Conservation (phyloP, 2,113 vertebrate species). For the Oenanthe oenanthe region DNA sequence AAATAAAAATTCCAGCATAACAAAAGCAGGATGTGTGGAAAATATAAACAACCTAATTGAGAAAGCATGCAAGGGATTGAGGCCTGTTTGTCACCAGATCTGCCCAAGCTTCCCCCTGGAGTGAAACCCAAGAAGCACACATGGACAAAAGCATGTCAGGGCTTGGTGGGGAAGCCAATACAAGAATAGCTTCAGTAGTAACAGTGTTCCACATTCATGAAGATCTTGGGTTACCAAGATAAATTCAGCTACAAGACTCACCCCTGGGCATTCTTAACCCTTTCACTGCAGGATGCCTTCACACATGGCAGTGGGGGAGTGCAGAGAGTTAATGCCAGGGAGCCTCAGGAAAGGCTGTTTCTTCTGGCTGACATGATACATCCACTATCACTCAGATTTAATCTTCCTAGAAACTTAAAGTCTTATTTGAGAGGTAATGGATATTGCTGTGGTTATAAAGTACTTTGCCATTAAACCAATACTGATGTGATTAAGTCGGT, state of each 20-base stretch:
- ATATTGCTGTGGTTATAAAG: not conserved
- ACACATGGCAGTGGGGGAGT: accelerated
- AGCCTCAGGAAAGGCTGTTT: not conserved
- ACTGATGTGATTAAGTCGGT: not conserved
- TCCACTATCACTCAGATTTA: not conserved
- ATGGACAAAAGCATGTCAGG: constrained; percentile 68
- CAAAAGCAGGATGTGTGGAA: constrained; percentile 18
- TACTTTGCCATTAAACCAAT: not conserved
- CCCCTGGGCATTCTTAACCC: constrained; percentile 63
- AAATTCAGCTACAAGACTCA: constrained; percentile 61
- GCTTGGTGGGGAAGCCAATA: constrained; percentile 66
- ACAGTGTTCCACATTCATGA: constrained; percentile 54
- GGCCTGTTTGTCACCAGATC: constrained; percentile 70
- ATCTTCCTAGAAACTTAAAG: not conserved
- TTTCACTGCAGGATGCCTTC: not conserved
- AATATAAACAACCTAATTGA: constrained; percentile 36
- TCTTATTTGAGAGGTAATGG: not conserved
- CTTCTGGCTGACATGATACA: not conserved
- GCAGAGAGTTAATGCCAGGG: not conserved
- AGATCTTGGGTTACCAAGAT: constrained; percentile 67
- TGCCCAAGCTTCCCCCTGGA: constrained; percentile 48
- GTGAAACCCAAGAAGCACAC: constrained; percentile 59
- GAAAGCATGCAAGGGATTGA: constrained; percentile 13
- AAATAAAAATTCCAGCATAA: not conserved
- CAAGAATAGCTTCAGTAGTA: constrained; percentile 67